Conservation (phyloP, 2,797 vertebrate species). For the Catamblyrhynchus diadema region DNA sequence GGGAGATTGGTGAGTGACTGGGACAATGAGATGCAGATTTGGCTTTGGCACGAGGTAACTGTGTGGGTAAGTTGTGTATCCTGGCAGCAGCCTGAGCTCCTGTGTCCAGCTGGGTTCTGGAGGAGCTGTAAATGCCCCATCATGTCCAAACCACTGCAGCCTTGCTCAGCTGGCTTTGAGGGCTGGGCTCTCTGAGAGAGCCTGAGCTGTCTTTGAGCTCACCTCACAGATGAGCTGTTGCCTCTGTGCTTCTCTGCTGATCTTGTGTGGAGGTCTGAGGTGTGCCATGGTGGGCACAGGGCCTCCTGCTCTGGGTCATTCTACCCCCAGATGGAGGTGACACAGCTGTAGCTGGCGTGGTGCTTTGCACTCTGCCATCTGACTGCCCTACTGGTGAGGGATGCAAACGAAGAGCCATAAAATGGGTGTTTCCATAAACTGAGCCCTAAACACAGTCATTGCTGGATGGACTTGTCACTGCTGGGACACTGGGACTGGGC, state of each 20-base stretch:
- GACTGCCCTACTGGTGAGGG: neutral
- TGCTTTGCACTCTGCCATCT: neutral
- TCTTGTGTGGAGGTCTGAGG: neutral
- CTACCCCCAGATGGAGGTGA: neutral
- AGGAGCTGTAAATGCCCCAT: neutral
- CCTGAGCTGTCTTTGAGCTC: neutral
- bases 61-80: neutral
- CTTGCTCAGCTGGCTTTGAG: neutral
- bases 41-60: neutral
- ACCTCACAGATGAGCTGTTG: neutral
- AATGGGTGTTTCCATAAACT: neutral
- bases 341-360: neutral
- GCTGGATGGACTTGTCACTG: neutral
- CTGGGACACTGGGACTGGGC: neutral
- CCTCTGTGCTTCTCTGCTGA: neutral
- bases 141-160: neutral
- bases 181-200: neutral
- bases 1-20: neutral
- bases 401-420: neutral
- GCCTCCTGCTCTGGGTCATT: neutral
- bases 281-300: too few relatives aligned
- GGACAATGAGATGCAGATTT: neutral
- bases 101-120: neutral
- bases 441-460: rapidly evolving
- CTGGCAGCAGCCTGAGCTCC: neutral